A percentile compares a stretch with the other conserved stretches of the same genome.
phyloP scores from a whole-genome alignment of 2,888 invertebrate species.

The Acheta domesticus region DNA sequence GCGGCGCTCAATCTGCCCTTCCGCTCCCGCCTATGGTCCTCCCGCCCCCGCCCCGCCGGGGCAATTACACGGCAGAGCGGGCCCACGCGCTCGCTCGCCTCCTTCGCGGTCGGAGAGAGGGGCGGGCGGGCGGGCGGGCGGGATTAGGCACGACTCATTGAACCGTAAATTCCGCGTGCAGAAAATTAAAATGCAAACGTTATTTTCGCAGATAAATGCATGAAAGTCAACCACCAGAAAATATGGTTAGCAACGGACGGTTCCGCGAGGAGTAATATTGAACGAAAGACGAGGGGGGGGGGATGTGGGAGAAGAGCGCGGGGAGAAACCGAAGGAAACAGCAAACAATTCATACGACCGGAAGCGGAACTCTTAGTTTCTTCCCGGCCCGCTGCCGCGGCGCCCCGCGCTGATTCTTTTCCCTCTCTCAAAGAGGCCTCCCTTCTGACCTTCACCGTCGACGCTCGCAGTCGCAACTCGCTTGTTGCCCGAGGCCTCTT shows the following conservation, averaged over 20 bases:
- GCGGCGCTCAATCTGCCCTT: no score
- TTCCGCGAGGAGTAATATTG: neutral
- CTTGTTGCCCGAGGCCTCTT: no score
- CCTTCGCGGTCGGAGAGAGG: neutral
- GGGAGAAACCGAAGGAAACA: neutral
- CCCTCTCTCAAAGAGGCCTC: no score
- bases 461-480: no score
- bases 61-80: conserved; percentile 9
- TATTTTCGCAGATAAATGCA: conserved; percentile 18
- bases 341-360: neutral
- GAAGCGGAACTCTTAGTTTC: neutral
- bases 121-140: no score
- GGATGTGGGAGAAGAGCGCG: neutral
- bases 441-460: no score
- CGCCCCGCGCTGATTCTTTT: no score
- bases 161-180: conserved; percentile 18
- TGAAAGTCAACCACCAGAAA: conserved; percentile 1
- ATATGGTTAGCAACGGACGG: conserved; percentile 9
- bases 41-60: neutral
- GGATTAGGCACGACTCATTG: conserved; percentile 18
- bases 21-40: no score
- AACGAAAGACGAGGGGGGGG: neutral
- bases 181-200: conserved; percentile 18
- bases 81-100: neutral
- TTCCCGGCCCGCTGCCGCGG: neutral